A percentile compares a stretch with the other conserved stretches of the same genome.
Conservation (phyloP, 1,140 invertebrate species). For the Neodiprion fabricii region DNA sequence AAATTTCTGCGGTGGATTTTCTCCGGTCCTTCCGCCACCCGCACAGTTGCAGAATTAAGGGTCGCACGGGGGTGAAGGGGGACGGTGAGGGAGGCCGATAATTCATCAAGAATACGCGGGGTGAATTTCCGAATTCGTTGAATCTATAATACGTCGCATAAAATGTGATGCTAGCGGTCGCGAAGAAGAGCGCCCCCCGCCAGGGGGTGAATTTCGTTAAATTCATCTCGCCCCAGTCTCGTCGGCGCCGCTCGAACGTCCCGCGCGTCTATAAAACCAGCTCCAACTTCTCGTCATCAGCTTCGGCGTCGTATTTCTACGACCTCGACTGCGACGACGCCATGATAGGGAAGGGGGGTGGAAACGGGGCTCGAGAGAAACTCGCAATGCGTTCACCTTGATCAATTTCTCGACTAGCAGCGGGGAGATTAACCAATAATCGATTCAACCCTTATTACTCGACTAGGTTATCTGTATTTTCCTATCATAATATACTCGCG, state of each 20-base stretch:
- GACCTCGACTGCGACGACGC: background rate
- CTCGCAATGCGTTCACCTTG: no score
- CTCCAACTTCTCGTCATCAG: slow-evolving; percentile 5
- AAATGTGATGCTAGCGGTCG: no score
- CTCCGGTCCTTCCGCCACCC: no score
- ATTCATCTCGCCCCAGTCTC: slow-evolving; percentile 4
- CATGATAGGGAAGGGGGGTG: no score
- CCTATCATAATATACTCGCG: background rate
- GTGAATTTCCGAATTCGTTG: background rate
- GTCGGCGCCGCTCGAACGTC: background rate
- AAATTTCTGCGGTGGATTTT: no score
- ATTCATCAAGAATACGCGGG: background rate
- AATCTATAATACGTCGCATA: background rate
- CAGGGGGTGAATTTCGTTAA: background rate
- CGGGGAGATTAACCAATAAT: slow-evolving; percentile 5
- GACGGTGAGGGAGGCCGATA: background rate
- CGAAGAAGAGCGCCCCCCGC: background rate
- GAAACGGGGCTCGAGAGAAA: no score
- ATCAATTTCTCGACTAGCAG: background rate
- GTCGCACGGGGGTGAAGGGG: background rate
- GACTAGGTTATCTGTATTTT: background rate
- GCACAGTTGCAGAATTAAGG: no score
- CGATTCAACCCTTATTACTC: background rate
- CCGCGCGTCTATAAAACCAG: background rate
- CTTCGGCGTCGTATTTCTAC: background rate